Evolutionary conservation across 2,888 invertebrate species (phyloP).

Genomic region (Nomada fabriciana): DNA sequence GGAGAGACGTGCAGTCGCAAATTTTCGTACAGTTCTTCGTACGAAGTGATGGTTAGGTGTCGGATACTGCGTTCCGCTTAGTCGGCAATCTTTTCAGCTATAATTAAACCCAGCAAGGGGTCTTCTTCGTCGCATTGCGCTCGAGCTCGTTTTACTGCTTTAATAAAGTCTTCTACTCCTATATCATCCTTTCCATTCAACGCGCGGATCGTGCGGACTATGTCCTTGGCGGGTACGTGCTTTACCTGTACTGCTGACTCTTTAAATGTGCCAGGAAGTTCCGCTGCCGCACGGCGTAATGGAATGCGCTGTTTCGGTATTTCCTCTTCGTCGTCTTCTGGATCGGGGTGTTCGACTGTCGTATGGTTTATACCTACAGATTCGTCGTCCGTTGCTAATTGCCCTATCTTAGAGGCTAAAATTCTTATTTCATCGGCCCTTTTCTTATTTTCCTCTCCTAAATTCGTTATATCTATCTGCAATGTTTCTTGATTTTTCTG

Average conservation of each 20-base stretch:
- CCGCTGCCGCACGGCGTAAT: no score
- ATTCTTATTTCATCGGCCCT: background rate
- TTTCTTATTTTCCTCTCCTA: background rate
- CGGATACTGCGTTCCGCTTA: background rate
- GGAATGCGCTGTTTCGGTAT: no score
- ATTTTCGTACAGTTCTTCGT: background rate
- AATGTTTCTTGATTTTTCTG: background rate
- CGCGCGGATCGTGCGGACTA: background rate
- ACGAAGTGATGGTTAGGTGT: background rate
- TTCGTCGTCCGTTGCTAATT: no score
- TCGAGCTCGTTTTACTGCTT: background rate
- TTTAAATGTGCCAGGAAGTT: no score
- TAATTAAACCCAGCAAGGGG: background rate
- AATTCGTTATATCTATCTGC: background rate
- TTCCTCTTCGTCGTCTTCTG: no score
- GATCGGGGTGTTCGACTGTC: no score
- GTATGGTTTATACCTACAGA: no score
- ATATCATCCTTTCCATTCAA: background rate
- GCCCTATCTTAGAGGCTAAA: no score
- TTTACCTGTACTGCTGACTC: no score
- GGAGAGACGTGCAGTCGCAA: no score
- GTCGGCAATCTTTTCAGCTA: background rate
- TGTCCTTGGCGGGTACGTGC: background rate
- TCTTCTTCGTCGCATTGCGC: background rate
- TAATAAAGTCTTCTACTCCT: conserved; percentile 8